Base-by-base conservation (phyloP, 2,888 invertebrate genomes). In the Drepanosiphum platanoidis region DNA sequence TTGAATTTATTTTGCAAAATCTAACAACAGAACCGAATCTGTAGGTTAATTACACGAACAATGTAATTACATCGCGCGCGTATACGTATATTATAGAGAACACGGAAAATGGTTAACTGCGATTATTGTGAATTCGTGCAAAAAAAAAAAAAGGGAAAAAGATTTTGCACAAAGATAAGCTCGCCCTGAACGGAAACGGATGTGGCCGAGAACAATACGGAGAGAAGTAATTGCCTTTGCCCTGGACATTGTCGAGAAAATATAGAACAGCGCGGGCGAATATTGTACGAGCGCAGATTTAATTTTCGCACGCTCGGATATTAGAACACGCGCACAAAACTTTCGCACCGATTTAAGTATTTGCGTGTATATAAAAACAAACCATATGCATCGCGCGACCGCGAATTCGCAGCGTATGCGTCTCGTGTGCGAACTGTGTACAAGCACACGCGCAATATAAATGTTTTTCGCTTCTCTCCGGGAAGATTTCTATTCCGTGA, bases 181-280 rank as follows among this genome's bases (percentile, higher is more conserved):
- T 66, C 5, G n/a, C 39, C 30, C 7, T n/a, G 77, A 77, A 52
- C 84, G 84, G 84, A 77, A 84, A 77, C 84, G 84, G 84, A 84
- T 84, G 30, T 58, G 52, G 11, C 39, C 27, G 66, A 84, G 52
- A 84, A 84, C 75, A 84, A 84, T 75, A 66, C 39, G 34, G 30
- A 30, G 34, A 61, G 34, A 58, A 52, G 34, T 58, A 75, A 58
- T 75, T 18, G 34, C 22, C 46, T 22, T 36, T 27, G 74, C 46
- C 9, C 18, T 22, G 39, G 34, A 42, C 22, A 30, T 13, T 18
- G 11, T 3, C 11, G 30, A 30, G n/a, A 32, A 70, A 39, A 70
- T 52, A 32, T 34, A 30, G 32, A 52, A 30, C 68, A 70, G 7
- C 64, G 52, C 52, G 34, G 46, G 61, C n/a, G 61, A 61, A 71